Conservation (phyloP, 2,113 vertebrate genomes). For the Tapirus terrestris region DNA sequence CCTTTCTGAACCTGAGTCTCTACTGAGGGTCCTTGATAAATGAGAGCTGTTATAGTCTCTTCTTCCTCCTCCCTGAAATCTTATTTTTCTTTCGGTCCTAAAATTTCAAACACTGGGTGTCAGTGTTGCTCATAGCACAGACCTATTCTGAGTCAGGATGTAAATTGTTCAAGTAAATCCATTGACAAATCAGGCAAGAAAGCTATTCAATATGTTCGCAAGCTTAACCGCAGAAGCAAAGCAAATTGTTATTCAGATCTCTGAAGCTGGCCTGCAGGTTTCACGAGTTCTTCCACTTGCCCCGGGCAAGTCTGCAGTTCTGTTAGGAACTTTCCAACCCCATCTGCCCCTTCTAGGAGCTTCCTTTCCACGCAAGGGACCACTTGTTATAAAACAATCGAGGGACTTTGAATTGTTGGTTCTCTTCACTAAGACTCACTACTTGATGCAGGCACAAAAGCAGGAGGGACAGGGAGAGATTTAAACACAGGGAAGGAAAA, state of each 20-base stretch:
- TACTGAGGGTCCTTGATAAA: accelerated
- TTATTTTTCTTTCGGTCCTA: background rate
- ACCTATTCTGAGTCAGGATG: background rate
- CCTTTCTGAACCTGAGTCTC: background rate
- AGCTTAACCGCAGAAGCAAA: background rate
- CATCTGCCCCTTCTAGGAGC: no score
- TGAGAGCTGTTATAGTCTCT: accelerated
- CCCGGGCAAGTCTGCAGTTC: background rate
- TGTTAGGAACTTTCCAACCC: background rate
- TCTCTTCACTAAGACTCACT: background rate
- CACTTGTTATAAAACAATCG: background rate
- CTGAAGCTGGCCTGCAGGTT: background rate
- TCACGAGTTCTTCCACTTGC: background rate
- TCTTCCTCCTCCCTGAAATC: background rate
- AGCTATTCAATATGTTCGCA: accelerated
- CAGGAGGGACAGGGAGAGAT: no score
- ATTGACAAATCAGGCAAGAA: accelerated
- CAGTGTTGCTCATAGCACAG: constrained; percentile 75
- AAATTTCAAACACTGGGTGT: constrained; percentile 80
- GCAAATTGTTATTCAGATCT: background rate
- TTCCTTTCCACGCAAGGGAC: background rate
- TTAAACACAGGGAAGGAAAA: background rate
- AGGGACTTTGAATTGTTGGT: background rate
- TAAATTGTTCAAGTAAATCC: background rate
- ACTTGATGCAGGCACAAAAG: background rate